Evolutionary conservation across 2,797 vertebrate genomes (phyloP).

Genomic region (Mus spretus): DNA sequence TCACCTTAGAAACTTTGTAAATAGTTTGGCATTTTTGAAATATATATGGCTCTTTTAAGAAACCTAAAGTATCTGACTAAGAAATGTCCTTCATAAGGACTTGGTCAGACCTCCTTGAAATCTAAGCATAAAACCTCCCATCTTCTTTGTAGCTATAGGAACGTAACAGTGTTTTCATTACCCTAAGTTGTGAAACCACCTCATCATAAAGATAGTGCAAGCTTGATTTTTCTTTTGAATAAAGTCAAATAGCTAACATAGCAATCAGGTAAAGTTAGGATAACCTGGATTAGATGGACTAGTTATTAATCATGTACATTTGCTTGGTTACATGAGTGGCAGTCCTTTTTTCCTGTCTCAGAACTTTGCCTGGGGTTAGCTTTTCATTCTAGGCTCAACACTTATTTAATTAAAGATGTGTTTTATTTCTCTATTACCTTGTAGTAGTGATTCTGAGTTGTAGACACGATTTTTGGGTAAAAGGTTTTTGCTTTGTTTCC

Average conservation of each 20-base stretch:
- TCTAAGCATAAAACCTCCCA: background rate
- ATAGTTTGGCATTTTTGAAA: background rate
- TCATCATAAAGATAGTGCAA: background rate
- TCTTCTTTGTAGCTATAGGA: background rate
- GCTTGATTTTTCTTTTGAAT: background rate
- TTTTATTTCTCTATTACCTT: background rate
- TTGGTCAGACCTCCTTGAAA: background rate
- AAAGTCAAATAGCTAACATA: background rate
- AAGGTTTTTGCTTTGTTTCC: background rate
- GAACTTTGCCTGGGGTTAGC: background rate
- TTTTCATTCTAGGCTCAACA: background rate
- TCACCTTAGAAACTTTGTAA: background rate
- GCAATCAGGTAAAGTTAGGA: background rate
- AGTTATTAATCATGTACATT: background rate
- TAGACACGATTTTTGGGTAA: background rate
- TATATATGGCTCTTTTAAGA: background rate
- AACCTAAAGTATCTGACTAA: background rate
- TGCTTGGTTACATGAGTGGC: background rate
- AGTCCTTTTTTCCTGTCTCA: background rate
- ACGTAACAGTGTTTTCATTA: background rate
- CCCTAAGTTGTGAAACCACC: background rate
- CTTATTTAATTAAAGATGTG: background rate
- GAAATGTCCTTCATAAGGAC: background rate
- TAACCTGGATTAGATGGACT: background rate
- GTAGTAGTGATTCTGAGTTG: background rate